Evolutionary conservation across 2,113 vertebrate species (phyloP), one percentile per base, ranked within the genome.

Genomic region (Chaetops frenatus): DNA sequence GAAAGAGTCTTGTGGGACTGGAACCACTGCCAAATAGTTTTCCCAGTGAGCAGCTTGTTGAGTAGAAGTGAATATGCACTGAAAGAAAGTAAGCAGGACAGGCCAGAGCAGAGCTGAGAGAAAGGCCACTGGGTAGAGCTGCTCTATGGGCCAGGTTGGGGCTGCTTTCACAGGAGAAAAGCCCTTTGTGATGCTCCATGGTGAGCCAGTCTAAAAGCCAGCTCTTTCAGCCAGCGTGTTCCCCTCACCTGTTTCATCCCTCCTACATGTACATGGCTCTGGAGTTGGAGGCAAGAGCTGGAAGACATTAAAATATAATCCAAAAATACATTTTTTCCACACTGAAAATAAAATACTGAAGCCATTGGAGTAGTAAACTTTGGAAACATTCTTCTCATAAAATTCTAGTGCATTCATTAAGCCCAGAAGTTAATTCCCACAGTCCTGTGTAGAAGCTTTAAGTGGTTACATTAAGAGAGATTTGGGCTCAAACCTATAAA

Each of bases 251-350:
- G 57, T 54, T 90, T 62, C 74, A 87, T 29, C 86, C 94, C 71
- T 95, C 66, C 84, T 57, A 87, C 54, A 76, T 0, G 0, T 33
- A 66, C 33, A 36, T 82, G 84, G 71, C 58, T 86, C 87, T 93
- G 91, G 78, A 94, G 78, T 50, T 91, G 81, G 84, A 95, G 90
- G 54, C 54, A 95, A 95, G 85, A 90, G 90, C 95, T 86, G 70
- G 71, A 90, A 96, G 79, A 93, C 51, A 93, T 80, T 70, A 80
- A 79, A 89, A 81, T 80, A 70, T 38, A 86, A 83, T 40, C 82
- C 67, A 72, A 88, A 94, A 88, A 47, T 31, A 78, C 12, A 4
- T 50, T 54, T 91, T 89, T 92, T 79, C 29, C 21, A 51, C 17
- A 23, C 54, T 54, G 64, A 92, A 91, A 88, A 84, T 44, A 42